Evolutionary conservation across 2,888 invertebrate genomes (phyloP), one percentile per base, ranked within the genome.

Genomic region (Troilus luridus): DNA sequence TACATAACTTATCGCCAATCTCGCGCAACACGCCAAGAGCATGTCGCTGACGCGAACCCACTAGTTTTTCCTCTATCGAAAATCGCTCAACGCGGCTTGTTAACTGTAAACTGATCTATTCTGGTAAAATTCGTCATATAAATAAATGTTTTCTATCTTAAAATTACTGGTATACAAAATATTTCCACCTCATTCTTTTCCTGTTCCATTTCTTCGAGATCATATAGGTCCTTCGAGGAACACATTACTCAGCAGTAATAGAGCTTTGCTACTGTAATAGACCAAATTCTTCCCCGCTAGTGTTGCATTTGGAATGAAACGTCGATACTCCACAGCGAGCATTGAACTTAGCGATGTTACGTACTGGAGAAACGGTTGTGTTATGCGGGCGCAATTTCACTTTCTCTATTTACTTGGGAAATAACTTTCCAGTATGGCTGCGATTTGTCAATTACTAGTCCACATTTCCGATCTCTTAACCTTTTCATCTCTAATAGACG

Each of bases 381-480:
- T 41, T 77, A 77, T 77, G 72, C 72, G 72, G 72, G 72, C 72
- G 41, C 72, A 77, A 77, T 77, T 77, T 77, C 72, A 77, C 72
- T 77, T 77, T 77, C 72, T 77, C 72, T 77, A 77, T 77, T 77
- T 77, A 77, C 41, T 77, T 77, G 72, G 72, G 41, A 67, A 77
- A 77, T 77, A 77, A 77, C 72, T 77, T 77, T 77, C 72, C 27
- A 77, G 17, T 41, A 17, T 19, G 72, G 41, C 41, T 41, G 17
- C 72, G 41, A 77, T 77, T 27, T 77, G 72, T 19, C 14, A 41
- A 77, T 14, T 14, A 77, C 41, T 19, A 41, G 41, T 77, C 27
- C 41, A 19, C 3, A 41, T 77, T 77, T 41, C 41, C 41, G 41
- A 41, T 3, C 1, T 5, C 41, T 41, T 41, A 41, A 41, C 2